Percentiles rank a stretch among this genome's conserved stretches.
phyloP scores from a whole-genome alignment of 2,888 invertebrate species.

The Cybosia mesomella region DNA sequence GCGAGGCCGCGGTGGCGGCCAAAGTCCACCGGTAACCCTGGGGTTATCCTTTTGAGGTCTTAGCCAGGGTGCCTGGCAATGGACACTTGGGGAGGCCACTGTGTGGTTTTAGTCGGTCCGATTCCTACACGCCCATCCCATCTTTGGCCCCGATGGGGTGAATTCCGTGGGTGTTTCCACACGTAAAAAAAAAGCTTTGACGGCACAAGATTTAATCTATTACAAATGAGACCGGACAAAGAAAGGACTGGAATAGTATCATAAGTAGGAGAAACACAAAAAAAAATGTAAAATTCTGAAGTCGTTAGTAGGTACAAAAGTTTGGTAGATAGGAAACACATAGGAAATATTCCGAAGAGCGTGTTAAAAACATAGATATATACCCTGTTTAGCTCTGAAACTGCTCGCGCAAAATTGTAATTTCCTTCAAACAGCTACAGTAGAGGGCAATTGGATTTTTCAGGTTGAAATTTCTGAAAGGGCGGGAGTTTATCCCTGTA shows the following conservation, averaged over 20 bases:
- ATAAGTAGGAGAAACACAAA: conserved; percentile 24
- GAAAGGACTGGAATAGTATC: neutral
- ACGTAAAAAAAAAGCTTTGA: no score
- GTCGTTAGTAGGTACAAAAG: conserved; percentile 12
- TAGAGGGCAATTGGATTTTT: conserved; percentile 52
- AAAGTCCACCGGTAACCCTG: no score
- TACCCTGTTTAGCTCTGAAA: conserved; percentile 22
- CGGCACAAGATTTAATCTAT: neutral
- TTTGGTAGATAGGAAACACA: conserved; percentile 26
- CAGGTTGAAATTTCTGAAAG: conserved; percentile 37
- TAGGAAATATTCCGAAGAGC: conserved; percentile 14
- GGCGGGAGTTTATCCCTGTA: conserved; percentile 32
- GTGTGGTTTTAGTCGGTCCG: no score
- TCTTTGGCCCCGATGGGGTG: no score
- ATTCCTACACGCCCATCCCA: no score
- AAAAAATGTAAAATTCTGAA: conserved; percentile 14
- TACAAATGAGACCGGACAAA: neutral
- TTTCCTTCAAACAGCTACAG: conserved; percentile 44
- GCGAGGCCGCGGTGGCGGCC: no score
- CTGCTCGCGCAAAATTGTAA: conserved; percentile 36
- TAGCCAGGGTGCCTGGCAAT: no score
- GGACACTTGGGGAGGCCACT: no score
- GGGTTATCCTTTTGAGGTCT: no score
- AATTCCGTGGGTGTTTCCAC: no score
- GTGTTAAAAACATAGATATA: conserved; percentile 23